phyloP scores from a whole-genome alignment of 2,113 vertebrate genomes.

The Muscicapa adusta region DNA sequence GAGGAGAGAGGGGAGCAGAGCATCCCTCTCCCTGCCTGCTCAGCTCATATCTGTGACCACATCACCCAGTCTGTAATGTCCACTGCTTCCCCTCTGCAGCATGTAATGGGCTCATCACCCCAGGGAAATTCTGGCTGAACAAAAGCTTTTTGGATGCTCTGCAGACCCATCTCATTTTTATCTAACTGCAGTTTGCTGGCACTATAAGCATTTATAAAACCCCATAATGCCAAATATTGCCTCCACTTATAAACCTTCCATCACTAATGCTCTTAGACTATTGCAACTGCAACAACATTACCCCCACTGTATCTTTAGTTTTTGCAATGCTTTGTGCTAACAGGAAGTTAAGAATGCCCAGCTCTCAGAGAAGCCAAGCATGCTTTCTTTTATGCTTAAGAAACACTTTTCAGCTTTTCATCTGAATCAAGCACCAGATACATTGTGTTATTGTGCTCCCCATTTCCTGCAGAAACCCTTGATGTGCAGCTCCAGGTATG shows the following conservation, averaged over 20 bases:
- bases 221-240: neutral
- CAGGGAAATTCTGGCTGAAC: neutral
- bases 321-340: neutral
- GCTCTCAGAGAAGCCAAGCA: neutral
- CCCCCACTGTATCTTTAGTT: neutral
- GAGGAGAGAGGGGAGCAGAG: neutral
- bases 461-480: neutral
- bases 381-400: neutral
- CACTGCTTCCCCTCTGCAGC: neutral
- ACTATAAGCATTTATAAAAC: neutral
- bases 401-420: neutral
- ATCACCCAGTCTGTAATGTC: too few species aligned
- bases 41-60: neutral
- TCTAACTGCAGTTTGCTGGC: neutral
- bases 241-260: neutral
- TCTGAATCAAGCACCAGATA: neutral
- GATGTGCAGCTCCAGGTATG: neutral
- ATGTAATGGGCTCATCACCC: neutral
- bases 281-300: neutral
- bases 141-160: neutral
- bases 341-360: neutral
- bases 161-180: neutral
- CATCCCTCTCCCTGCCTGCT: rapidly evolving
- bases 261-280: neutral
- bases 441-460: neutral